Percentiles rank a stretch among this genome's conserved stretches.
These are phyloP conservation scores for Cochlearius cochlearius DNA, from an alignment of 2,113 vertebrate genomes.

Conservation along the genomic window DNA sequence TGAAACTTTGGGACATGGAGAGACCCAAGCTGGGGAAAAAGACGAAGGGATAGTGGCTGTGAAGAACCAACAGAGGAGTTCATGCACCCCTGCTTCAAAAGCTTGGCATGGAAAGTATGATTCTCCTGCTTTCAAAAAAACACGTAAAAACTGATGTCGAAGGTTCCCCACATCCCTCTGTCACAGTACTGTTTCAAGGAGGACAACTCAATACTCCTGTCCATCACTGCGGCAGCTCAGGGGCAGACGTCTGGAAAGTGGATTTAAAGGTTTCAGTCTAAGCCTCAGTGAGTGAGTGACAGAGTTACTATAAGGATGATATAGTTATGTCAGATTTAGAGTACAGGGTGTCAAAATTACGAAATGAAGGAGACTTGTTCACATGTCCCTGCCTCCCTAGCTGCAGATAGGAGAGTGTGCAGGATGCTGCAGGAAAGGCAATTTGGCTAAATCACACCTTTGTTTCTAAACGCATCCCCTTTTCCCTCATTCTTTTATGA, in stretches of 20 bases:
- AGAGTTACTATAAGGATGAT: not conserved
- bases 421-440: not conserved
- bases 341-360: not conserved
- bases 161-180: not conserved
- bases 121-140: not conserved
- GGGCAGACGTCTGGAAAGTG: not conserved
- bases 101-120: not conserved
- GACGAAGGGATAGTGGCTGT: not conserved
- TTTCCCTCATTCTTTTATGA: not conserved
- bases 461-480: not conserved
- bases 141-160: not conserved
- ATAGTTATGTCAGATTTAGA: not conserved
- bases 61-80: not conserved
- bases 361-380: not conserved
- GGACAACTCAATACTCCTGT: not conserved
- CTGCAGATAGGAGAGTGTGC: not conserved
- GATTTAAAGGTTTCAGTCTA: conserved; percentile 24
- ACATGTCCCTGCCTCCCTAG: not conserved
- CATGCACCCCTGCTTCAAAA: not conserved
- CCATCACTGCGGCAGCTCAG: not conserved
- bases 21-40: not conserved
- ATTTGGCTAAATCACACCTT: not conserved
- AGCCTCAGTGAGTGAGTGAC: conserved; percentile 11
- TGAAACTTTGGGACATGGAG: not conserved
- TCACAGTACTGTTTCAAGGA: not conserved